Percentiles rank a stretch among this genome's conserved stretches.
Conservation (phyloP, 1,140 invertebrate genomes). For the Lamellibrachia luymesi region DNA sequence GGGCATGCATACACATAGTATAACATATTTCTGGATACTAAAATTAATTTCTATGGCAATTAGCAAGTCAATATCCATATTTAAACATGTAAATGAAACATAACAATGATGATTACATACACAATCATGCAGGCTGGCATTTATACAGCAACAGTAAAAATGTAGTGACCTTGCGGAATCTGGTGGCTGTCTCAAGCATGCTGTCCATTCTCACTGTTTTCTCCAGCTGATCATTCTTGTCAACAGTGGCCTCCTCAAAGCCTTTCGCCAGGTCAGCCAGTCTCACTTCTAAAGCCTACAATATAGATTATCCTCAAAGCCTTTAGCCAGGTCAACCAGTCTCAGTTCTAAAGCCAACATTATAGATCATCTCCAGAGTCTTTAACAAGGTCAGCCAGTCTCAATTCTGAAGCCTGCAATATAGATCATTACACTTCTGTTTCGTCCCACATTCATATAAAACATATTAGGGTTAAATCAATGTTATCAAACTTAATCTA, state of each 20-base stretch:
- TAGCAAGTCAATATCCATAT: no score
- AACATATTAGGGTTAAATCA: no score
- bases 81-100: no score
- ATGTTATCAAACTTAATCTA: no score
- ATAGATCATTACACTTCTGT: not conserved
- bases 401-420: constrained; percentile 41
- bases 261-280: constrained; percentile 50
- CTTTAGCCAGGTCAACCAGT: constrained; percentile 45
- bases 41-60: not conserved
- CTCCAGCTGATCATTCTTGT: constrained; percentile 56
- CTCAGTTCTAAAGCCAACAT: constrained; percentile 44
- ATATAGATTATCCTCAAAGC: constrained; percentile 33
- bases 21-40: no score
- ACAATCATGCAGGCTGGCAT: not conserved
- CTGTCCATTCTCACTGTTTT: constrained; percentile 54
- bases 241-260: constrained; percentile 57
- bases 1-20: no score
- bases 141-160: not conserved
- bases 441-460: no score
- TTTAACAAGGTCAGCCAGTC: constrained; percentile 46
- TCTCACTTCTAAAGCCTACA: constrained; percentile 32
- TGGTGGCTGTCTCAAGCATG: constrained; percentile 52
- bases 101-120: no score
- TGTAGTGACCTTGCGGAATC: constrained; percentile 47
- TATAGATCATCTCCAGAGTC: not conserved